Base-by-base conservation (phyloP, 1,140 invertebrate species). In the Cotesia typhae region DNA sequence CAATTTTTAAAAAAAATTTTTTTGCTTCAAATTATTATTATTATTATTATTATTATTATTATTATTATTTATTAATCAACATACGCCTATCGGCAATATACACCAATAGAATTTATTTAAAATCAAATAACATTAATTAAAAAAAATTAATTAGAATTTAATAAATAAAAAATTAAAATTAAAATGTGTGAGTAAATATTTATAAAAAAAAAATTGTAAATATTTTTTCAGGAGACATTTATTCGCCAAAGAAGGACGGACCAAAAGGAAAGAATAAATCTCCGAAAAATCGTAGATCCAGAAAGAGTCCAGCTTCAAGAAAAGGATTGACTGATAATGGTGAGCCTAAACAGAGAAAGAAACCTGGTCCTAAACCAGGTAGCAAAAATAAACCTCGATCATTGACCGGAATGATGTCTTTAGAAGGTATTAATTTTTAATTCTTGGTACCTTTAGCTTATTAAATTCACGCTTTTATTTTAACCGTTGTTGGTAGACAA, bases 321-420 rank as follows among this genome's bases (percentile, higher is more conserved):
- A 82, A 82, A 70, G 76, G 75, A 3, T 65, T 81, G 0, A 79
- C 76, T 4, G 83, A 85, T 36, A 81, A 82, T 47, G 83, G 82
- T 0, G 79, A 77, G 4, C 84, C 84, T 0, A 85, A 84, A 12
- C 81, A 80, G 55, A 80, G 84, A 7, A 87, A 83, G 67, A 87
- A 87, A 52, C 85, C 86, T 4, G 86, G 85, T 0, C 85, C 85
- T 0, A 87, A 88, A 67, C 85, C 86, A 1, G 85, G 86, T 3
- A 87, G 84, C 53, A 87, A 86, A 36, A 84, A 87, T 37, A 85
- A 80, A 64, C 81, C 82, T 0, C 79, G 83, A 0, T 72, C 78
- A 7, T 73, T 73, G 6, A 78, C 76, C 0, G 38, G 20, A 9
- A 53, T 67, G 47, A 67, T 67, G 17, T 36, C 66, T 28, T 53